Percentiles rank a stretch among this genome's conserved stretches.
phyloP scores from a whole-genome alignment of 2,888 invertebrate species.

The Beris chalybata region DNA sequence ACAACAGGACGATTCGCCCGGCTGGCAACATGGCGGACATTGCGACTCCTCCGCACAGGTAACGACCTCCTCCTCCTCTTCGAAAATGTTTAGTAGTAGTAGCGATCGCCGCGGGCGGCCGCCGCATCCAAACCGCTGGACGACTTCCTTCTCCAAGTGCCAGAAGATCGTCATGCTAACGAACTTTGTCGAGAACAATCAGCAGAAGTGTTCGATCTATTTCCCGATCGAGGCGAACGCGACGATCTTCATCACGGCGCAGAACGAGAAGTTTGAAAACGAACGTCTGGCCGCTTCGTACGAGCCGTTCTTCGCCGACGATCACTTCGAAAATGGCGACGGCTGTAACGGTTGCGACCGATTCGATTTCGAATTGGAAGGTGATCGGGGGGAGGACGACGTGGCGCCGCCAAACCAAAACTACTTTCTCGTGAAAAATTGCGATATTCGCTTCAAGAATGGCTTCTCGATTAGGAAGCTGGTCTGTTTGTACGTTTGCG shows the following conservation, averaged over 20 bases:
- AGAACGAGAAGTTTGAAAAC: constrained; percentile 40
- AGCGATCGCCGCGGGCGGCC: too few relatives aligned
- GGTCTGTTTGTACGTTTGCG: constrained; percentile 37
- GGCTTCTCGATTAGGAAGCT: constrained; percentile 64
- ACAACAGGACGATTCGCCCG: constrained; percentile 38
- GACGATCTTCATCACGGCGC: constrained; percentile 50
- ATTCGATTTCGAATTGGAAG: constrained; percentile 35
- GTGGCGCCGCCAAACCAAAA: constrained; percentile 43
- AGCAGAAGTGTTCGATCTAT: constrained; percentile 88
- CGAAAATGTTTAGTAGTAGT: too few relatives aligned
- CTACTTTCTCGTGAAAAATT: constrained; percentile 60
- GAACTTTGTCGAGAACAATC: constrained; percentile 78
- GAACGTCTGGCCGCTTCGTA: constrained; percentile 39
- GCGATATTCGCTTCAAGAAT: constrained; percentile 59
- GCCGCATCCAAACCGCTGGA: too few relatives aligned
- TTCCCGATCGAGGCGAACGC: constrained; percentile 69
- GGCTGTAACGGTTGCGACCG: background rate
- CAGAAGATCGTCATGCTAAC: constrained; percentile 88
- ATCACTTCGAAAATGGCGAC: background rate
- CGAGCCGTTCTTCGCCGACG: constrained; percentile 36
- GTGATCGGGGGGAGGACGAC: background rate
- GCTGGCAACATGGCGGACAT: constrained; percentile 12
- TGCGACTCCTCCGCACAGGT: too few relatives aligned
- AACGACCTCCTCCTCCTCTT: too few relatives aligned
- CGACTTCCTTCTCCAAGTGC: constrained; percentile 47